These are phyloP conservation scores for Drosophila testacea DNA, from an alignment of 2,888 invertebrate species.

Conservation along the genomic window DNA sequence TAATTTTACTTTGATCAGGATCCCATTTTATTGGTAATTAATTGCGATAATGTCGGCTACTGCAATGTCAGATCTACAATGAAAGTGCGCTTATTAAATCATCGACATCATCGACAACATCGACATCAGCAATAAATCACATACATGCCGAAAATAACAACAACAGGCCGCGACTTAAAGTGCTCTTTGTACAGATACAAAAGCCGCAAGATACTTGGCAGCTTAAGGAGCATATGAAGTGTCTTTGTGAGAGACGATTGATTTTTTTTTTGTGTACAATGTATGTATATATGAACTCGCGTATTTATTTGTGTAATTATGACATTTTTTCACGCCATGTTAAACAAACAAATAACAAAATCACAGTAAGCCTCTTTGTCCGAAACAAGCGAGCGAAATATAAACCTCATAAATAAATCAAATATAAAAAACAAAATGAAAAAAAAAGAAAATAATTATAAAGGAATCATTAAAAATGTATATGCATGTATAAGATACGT, in stretches of 20 bases:
- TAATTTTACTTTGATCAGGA: neutral
- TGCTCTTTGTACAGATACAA: slow-evolving; percentile 52
- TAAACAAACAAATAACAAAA: slow-evolving; percentile 60
- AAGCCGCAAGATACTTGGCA: slow-evolving; percentile 49
- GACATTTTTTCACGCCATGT: slow-evolving; percentile 71
- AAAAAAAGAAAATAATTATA: slow-evolving; percentile 22
- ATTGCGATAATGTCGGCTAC: slow-evolving; percentile 15
- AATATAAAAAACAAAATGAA: slow-evolving; percentile 11
- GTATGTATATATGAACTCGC: slow-evolving; percentile 27
- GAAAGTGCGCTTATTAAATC: slow-evolving; percentile 54
- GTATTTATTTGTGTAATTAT: slow-evolving; percentile 75
- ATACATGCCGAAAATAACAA: slow-evolving; percentile 24
- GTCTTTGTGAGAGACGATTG: slow-evolving; percentile 59
- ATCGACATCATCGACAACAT: slow-evolving; percentile 51
- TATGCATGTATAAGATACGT: slow-evolving; percentile 7
- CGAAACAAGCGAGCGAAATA: slow-evolving; percentile 32
- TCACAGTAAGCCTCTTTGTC: slow-evolving; percentile 66
- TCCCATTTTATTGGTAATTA: slow-evolving; percentile 9
- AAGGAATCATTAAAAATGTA: slow-evolving; percentile 35
- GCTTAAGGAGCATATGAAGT: slow-evolving; percentile 54
- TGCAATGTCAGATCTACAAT: slow-evolving; percentile 12
- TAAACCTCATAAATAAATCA: slow-evolving; percentile 54
- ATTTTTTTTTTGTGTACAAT: slow-evolving; percentile 31
- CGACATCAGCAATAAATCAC: slow-evolving; percentile 43
- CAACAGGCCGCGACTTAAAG: slow-evolving; percentile 21